Conservation (phyloP, 2,797 vertebrate species). For the Carcharodon carcharias region DNA sequence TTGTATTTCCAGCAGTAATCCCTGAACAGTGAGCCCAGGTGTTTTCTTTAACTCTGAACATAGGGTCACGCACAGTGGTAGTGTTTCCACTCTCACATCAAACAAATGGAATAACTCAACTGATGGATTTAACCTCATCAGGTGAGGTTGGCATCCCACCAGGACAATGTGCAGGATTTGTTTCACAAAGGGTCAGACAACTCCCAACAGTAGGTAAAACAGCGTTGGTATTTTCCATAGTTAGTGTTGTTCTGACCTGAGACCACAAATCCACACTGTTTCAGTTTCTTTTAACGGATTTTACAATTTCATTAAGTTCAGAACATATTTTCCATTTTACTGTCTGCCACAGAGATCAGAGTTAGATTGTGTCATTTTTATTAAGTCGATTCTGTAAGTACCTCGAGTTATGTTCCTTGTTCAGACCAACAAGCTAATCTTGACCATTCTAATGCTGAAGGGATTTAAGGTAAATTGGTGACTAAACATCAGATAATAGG, state of each 20-base stretch:
- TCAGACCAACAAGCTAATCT: not conserved
- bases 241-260: not conserved
- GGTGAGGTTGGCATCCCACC: not conserved
- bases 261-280: not conserved
- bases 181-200: not conserved
- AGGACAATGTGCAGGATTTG: not conserved
- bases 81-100: not conserved
- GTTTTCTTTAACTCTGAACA: not conserved
- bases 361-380: not conserved
- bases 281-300: not conserved
- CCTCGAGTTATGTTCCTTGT: not conserved
- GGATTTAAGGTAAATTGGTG: not conserved
- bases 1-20: not conserved
- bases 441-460: not conserved
- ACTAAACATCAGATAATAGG: not conserved
- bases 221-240: not conserved
- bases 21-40: not conserved
- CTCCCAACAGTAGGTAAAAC: not conserved
- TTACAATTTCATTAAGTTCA: not conserved
- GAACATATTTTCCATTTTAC: not conserved
- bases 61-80: not conserved
- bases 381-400: not conserved
- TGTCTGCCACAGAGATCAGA: no score
- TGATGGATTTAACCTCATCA: not conserved
- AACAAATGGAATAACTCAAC: not conserved